phyloP scores from a whole-genome alignment of 2,888 invertebrate genomes.

The Nomada ferruginata region DNA sequence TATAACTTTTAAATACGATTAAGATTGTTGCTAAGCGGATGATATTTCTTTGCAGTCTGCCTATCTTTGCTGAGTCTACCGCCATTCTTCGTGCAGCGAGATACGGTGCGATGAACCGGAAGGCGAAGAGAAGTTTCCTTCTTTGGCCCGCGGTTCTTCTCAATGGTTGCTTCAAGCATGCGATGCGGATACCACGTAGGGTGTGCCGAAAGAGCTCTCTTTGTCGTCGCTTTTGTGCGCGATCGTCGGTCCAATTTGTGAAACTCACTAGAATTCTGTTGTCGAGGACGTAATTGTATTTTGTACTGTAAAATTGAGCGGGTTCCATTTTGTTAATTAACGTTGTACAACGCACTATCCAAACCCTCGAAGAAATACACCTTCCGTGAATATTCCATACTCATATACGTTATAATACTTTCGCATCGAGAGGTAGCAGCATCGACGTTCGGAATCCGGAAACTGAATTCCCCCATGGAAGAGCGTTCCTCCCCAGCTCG shows the following conservation, averaged over 20 bases:
- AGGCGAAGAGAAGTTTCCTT: neutral
- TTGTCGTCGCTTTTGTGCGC: neutral
- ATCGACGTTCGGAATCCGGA: neutral
- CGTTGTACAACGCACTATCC: neutral
- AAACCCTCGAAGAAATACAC: neutral
- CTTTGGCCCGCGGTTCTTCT: neutral
- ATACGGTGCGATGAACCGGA: conserved; percentile 12
- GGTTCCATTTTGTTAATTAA: too few relatives aligned
- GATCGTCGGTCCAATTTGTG: neutral
- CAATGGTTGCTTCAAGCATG: neutral
- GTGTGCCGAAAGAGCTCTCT: neutral
- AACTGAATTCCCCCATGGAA: conserved; percentile 21
- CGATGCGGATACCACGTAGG: neutral
- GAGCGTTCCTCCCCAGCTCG: conserved; percentile 31
- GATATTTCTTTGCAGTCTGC: conserved; percentile 51
- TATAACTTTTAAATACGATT: conserved; percentile 76
- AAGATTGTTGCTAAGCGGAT: conserved; percentile 74
- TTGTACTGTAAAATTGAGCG: neutral
- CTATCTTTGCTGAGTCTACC: conserved; percentile 24
- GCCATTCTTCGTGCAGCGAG: neutral
- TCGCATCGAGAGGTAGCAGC: neutral
- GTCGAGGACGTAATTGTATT: neutral
- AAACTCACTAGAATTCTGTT: neutral
- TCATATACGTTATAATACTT: neutral
- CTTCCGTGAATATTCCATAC: too few relatives aligned